Evolutionary conservation across 2,888 invertebrate species (phyloP), one percentile per base, ranked within the genome.

Genomic region (Parnassius orleans): DNA sequence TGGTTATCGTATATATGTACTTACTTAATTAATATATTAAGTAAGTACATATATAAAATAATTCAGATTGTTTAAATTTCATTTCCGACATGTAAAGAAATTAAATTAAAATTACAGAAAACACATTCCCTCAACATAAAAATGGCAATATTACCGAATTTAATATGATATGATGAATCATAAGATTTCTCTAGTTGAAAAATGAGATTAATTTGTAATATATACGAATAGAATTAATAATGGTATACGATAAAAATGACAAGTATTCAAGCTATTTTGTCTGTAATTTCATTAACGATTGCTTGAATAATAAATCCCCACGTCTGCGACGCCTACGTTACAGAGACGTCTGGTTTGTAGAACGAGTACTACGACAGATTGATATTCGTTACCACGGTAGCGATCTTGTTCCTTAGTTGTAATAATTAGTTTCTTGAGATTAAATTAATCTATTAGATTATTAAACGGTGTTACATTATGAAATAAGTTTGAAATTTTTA

Each of bases 281-380:
- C 11, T 33, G 33, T n/a, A 9, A 19, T 47, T 54, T 53, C 54
- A 54, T 60, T 60, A 53, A 54, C 50, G 55, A 54, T 51, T 19
- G 50, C 51, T 42, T 43, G 24, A 50, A 50, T 43, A 60, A 60
- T 55, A 60, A 60, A 60, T 53, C 60, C 10, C 24, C 9, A 24
- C 43, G 60, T 1, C 42, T 50, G 10, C 48, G 42, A 54, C 60
- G 60, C 60, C 60, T 43, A 60, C 55, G 60, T 14, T 19, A 24
- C 19, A 12, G 9, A 54, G 19, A 54, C 44, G 44, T 55, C 60
- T 60, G 50, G 43, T 55, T 12, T 50, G 42, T 55, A 44, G 51
- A 55, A 55, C 60, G 50, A 54, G 55, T 60, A 55, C 60, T 60
- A 54, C 60, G 44, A 54, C 60, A 55, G 24, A 55, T 50, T 54